Conservation (phyloP, 92 coral and sea anemone genomes). For the Actinostola sp. region DNA sequence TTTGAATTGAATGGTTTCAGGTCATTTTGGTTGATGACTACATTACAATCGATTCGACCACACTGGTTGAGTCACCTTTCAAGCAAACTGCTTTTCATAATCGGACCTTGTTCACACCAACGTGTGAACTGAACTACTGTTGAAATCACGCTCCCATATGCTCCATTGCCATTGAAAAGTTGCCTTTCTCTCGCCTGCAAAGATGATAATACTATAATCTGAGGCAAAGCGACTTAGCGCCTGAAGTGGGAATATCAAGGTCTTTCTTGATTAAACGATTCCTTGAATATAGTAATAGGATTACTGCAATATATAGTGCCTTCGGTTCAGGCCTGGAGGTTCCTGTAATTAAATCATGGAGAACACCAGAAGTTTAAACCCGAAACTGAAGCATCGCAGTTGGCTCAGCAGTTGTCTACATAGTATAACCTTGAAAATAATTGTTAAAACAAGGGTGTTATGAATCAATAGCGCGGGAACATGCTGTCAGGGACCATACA, state of each 20-base stretch:
- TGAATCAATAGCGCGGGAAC: neutral
- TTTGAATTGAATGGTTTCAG: neutral
- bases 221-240: conserved; percentile 1
- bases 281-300: conserved; percentile 8
- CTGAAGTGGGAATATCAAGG: conserved; percentile 5
- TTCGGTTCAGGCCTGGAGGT: neutral
- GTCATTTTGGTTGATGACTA: too few relatives aligned
- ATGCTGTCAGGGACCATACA: conserved; percentile 14
- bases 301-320: neutral
- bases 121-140: neutral
- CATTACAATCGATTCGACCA: neutral
- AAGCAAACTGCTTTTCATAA: neutral
- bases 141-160: conserved; percentile 4
- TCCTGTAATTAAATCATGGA: neutral
- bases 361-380: neutral
- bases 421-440: neutral
- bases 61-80: neutral
- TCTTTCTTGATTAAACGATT: conserved; percentile 2
- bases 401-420: neutral
- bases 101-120: neutral
- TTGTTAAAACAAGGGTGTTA: conserved; percentile 17
- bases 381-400: neutral
- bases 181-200: neutral
- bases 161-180: neutral
- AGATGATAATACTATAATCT: conserved; percentile 16